Conservation (phyloP, 1,140 invertebrate species). For the Callitettix versicolor region DNA sequence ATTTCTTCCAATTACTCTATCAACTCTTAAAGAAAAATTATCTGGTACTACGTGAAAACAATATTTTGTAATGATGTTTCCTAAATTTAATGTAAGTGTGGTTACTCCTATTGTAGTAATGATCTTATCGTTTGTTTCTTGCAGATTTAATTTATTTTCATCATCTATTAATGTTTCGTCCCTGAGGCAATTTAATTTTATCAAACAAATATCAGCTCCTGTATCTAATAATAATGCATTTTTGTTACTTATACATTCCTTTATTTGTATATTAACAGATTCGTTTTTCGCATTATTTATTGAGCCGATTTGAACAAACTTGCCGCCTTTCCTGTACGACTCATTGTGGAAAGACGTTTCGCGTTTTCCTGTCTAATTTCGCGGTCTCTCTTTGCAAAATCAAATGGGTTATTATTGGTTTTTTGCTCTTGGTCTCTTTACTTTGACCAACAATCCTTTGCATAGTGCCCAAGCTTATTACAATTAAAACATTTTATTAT, state of each 20-base stretch:
- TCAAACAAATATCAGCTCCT: not conserved
- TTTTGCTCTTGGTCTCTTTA: not conserved
- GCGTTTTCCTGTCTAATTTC: not conserved
- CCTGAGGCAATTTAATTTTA: not conserved
- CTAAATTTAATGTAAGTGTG: not conserved
- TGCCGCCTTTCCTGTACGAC: not conserved
- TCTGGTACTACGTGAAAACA: not conserved
- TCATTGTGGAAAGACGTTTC: not conserved
- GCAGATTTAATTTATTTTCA: not conserved
- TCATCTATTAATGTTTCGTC: not conserved
- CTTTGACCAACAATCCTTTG: not conserved
- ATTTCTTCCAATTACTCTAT: constrained; percentile 1
- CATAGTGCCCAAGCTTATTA: not conserved
- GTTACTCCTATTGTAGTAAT: not conserved
- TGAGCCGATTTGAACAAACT: not conserved
- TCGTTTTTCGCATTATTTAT: not conserved
- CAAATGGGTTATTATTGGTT: too few species aligned
- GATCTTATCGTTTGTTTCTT: not conserved
- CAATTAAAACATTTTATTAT: not conserved
- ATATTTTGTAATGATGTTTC: not conserved
- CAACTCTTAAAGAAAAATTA: not conserved
- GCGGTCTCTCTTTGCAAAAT: too few species aligned
- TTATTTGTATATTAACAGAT: not conserved
- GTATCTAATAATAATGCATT: not conserved
- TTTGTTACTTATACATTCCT: not conserved